Conservation (phyloP, 2,888 invertebrate species). For the Conistra vaccinii region DNA sequence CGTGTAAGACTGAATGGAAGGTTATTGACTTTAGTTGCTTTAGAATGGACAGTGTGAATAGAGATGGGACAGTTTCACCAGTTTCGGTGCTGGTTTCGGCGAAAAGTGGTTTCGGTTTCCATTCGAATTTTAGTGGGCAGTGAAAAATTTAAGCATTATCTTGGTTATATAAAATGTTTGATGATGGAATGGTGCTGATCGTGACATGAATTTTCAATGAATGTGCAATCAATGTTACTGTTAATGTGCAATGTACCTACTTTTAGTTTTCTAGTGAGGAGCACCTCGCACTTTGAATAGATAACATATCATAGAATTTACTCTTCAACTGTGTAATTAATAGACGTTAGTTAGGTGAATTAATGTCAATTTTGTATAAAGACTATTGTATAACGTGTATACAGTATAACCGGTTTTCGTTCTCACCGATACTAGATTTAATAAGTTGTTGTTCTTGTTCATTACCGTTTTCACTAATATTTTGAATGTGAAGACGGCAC, state of each 20-base stretch:
- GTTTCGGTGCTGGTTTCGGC: conserved; percentile 26
- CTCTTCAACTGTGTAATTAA: conserved; percentile 58
- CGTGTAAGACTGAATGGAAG: conserved; percentile 75
- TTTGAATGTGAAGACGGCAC: background rate
- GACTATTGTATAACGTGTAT: conserved; percentile 35
- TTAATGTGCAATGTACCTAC: conserved; percentile 70
- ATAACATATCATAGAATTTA: conserved; percentile 85
- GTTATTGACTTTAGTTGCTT: conserved; percentile 42
- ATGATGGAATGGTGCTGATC: conserved; percentile 63
- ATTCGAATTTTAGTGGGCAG: conserved; percentile 20
- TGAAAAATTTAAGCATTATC: conserved; percentile 21
- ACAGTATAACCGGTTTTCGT: background rate
- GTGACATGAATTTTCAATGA: conserved; percentile 47
- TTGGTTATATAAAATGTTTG: conserved; percentile 26
- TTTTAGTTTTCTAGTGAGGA: conserved; percentile 50
- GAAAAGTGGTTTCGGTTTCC: conserved; percentile 22
- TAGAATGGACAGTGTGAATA: conserved; percentile 21
- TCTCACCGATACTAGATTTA: background rate
- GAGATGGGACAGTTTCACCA: conserved; percentile 44
- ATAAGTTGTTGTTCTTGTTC: conserved; percentile 7
- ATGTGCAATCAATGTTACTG: conserved; percentile 66
- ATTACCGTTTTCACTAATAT: background rate
- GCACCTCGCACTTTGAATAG: conserved; percentile 75
- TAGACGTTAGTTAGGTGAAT: conserved; percentile 72
- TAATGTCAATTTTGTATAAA: conserved; percentile 68